phyloP scores from a whole-genome alignment of 2,113 vertebrate species.

The Nothocercus nigrocapillus region DNA sequence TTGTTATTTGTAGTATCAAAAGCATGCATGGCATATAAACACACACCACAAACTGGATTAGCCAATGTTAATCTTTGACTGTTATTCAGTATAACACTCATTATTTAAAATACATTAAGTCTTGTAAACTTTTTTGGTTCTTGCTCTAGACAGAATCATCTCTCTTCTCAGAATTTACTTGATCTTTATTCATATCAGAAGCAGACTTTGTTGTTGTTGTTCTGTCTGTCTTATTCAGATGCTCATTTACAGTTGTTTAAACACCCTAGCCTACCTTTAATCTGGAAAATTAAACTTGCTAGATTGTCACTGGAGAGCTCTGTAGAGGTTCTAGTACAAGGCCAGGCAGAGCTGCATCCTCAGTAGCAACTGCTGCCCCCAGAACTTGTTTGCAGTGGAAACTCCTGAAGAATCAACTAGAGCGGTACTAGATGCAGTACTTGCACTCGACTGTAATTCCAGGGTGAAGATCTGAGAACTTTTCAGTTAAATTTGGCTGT shows the following conservation, averaged over 20 bases:
- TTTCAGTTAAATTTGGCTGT: not conserved
- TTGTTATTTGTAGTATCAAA: conserved; percentile 5
- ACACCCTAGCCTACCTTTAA: not conserved
- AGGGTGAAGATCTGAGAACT: not conserved
- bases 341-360: not conserved
- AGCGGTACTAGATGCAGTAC: not conserved
- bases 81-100: not conserved
- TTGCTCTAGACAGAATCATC: not conserved
- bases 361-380: too few relatives aligned
- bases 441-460: not conserved
- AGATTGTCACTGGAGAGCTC: not conserved
- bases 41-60: not conserved
- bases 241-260: not conserved
- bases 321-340: not conserved
- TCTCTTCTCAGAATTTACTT: not conserved
- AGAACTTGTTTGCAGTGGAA: not conserved
- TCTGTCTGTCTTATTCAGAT: not conserved
- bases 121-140: not conserved
- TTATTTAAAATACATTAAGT: not conserved
- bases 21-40: not conserved
- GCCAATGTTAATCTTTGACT: not conserved
- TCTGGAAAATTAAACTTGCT: not conserved
- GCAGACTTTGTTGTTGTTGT: not conserved
- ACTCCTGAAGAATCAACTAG: not conserved
- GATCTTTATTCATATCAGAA: not conserved